A percentile compares a stretch with the other conserved stretches of the same genome.
Conservation (phyloP, 2,888 invertebrate species). For the Rotaria magnacalcarata region DNA sequence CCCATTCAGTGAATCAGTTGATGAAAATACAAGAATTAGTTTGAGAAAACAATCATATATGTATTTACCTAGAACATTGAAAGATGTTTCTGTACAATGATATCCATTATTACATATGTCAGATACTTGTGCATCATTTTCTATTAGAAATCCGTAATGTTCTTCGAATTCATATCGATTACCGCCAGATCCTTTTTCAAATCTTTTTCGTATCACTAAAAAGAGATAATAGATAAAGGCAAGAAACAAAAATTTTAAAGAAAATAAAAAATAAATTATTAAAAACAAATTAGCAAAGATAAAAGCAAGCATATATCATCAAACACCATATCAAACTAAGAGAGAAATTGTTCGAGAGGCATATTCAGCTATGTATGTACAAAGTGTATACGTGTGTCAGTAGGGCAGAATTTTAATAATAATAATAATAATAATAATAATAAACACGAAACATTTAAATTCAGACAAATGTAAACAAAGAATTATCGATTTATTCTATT, state of each 20-base stretch:
- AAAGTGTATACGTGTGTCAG: neutral
- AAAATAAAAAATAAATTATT: neutral
- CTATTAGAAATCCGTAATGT: constrained; percentile 40
- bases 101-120: constrained; percentile 41
- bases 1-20: neutral
- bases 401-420: neutral
- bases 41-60: neutral
- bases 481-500: neutral
- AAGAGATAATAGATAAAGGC: neutral
- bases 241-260: neutral
- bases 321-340: neutral
- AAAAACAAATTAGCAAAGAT: neutral
- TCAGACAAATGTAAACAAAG: neutral
- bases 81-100: constrained; percentile 38
- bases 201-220: constrained; percentile 24
- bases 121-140: constrained; percentile 38
- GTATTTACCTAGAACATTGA: constrained; percentile 40
- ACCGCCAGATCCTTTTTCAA: neutral
- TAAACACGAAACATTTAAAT: neutral
- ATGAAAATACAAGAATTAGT: neutral
- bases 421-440: neutral
- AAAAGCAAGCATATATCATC: neutral
- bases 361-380: neutral
- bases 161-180: constrained; percentile 40
- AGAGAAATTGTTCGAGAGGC: neutral